Percentiles rank a stretch among this genome's conserved stretches.
phyloP scores from a whole-genome alignment of 2,797 vertebrate genomes.

The Cacajao melanocephalus region DNA sequence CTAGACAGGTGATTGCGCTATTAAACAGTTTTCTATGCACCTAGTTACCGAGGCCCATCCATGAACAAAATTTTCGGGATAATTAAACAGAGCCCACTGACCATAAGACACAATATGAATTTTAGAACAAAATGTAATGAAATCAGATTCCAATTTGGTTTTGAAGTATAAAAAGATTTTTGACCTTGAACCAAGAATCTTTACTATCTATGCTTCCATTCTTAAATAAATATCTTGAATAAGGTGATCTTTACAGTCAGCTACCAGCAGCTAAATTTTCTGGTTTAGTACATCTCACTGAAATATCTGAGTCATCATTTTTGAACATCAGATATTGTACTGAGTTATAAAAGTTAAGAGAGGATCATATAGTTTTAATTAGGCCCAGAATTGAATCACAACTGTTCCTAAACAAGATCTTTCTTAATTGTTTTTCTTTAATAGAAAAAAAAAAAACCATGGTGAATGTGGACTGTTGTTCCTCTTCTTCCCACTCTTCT shows the following conservation, averaged over 20 bases:
- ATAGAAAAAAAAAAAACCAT: not conserved
- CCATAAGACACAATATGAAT: not conserved
- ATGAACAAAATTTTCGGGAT: not conserved
- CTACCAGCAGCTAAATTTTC: not conserved
- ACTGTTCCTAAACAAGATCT: not conserved
- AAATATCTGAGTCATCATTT: not conserved
- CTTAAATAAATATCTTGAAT: not conserved
- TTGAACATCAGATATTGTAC: not conserved
- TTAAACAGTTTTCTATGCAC: not conserved
- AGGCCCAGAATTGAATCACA: not conserved
- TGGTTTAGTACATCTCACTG: not conserved
- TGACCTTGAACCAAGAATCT: not conserved
- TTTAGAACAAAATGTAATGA: not conserved
- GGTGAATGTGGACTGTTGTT: not conserved
- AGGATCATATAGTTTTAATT: not conserved
- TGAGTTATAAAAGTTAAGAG: not conserved
- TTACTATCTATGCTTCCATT: not conserved
- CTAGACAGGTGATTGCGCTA: not conserved
- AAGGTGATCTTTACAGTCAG: not conserved
- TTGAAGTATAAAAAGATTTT: not conserved
- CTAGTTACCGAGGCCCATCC: not conserved
- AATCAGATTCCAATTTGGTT: not conserved
- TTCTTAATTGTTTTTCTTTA: not conserved
- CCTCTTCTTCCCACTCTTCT: not conserved
- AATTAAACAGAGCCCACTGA: not conserved